Base-by-base conservation (phyloP, 2,797 vertebrate genomes). In the Numenius phaeopus region DNA sequence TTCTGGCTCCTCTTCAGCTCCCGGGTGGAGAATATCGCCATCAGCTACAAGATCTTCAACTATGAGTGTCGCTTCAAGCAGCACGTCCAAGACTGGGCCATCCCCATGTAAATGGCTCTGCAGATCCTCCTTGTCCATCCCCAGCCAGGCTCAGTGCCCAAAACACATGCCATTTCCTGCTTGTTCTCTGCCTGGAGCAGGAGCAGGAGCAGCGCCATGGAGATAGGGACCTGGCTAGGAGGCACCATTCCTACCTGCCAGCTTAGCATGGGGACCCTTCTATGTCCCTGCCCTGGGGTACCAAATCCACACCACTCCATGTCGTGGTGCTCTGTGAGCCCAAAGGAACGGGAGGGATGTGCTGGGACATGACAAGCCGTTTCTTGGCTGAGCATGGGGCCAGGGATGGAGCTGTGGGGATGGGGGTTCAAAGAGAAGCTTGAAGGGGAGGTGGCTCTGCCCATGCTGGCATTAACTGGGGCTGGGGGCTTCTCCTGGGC, bases 11-110 rank as follows among this genome's bases (percentile, higher is more conserved):
- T 98, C 70, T 98, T 97, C 91, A 92, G 73, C 9, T 34, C 92
- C 46, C 97, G 93, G n/a, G 89, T 37, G 69, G 97, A 98, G 58
- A 97, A 80, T 6, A 32, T 97, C 5, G 46, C 89, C n/a, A 4
- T 96, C 87, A 98, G 98, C 94, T 96, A 98, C 93, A 96, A 95
- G 87, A 90, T 98, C 71, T 98, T 98, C 94, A 98, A 92, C 87
- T 98, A 98, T 0, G 98, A 98, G 92, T 98, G 98, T 39, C 98
- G 97, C 58, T 98, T 98, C 96, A 98, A 98, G 87, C 98, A 98
- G 95, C 98, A 98, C 0, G 98, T 98, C 23, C 98, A 98, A 14
- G 98, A 98, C 75, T 98, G 98, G 98, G 98, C 98, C 81, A 97
- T 98, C 34, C 98, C 98, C 93, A 98, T 98, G 98, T 98, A 93